Percentiles rank a stretch among this genome's conserved stretches.
These are phyloP conservation scores for Pachyuromys duprasi DNA, from an alignment of 2,797 vertebrate species.

Conservation along the genomic window DNA sequence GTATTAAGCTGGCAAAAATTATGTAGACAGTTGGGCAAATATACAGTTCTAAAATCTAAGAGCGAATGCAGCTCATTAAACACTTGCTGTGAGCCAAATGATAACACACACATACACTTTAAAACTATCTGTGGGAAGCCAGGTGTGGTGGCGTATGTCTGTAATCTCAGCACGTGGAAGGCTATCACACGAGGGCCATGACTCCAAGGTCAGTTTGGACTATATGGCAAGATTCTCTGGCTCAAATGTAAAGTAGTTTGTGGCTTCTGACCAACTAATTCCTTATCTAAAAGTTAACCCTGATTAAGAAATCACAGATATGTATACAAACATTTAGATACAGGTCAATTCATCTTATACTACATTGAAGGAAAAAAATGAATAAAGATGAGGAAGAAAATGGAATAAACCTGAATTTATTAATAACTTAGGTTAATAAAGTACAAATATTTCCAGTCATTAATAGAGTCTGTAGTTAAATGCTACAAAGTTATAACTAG, in stretches of 20 bases:
- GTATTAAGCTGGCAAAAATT: background rate
- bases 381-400: background rate
- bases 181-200: background rate
- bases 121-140: background rate
- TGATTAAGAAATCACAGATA: conserved; percentile 54
- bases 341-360: background rate
- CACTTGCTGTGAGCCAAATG: background rate
- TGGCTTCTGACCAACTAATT: conserved; percentile 27
- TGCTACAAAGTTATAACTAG: background rate
- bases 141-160: background rate
- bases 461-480: background rate
- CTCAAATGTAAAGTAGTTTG: background rate
- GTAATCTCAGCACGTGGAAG: background rate
- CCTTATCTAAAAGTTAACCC: conserved; percentile 35
- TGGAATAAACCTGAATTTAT: conserved; percentile 15
- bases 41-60: conserved; percentile 3
- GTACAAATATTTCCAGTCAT: background rate
- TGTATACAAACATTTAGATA: conserved; percentile 10
- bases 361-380: background rate
- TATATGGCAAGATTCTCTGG: background rate
- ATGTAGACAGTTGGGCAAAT: conserved; percentile 30
- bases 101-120: background rate
- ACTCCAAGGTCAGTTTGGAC: background rate
- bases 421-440: conserved; percentile 42
- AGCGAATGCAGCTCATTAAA: conserved; percentile 9